Evolutionary conservation across 2,797 vertebrate genomes (phyloP), one percentile per base, ranked within the genome.

Genomic region (Morus bassanus): DNA sequence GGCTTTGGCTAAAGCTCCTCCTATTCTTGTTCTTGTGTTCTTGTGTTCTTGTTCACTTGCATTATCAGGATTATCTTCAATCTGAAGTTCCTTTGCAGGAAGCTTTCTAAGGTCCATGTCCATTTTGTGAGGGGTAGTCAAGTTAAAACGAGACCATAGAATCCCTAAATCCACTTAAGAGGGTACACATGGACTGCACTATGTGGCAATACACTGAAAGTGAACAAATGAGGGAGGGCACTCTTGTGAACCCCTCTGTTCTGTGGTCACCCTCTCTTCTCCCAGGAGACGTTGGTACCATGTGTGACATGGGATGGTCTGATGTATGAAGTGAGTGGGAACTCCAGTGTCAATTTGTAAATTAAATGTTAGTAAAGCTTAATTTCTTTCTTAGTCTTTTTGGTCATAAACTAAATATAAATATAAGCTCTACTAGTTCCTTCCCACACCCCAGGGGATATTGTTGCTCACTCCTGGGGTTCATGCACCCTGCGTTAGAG

Each of bases 401-500:
- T 51, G 10, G 4, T 37, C 53, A 43, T 28, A 65, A 79, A 84
- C 31, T 31, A 37, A 57, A 51, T 68, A 37, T 6, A 68, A 63
- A 53, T 35, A 5, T 9, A 82, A 56, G 8, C 54, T 69, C 19
- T 46, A 4, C 16, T 43, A 16, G 56, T 54, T 70, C 25, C 19
- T 79, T 4, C 19, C 19, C 18, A 46, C 3, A 41, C 11, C 3
- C 5, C 5, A 48, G 46, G n/a, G 30, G 9, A 51, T 83, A 41
- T 51, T 75, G 4, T 70, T 83, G 28, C 33, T 56, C 33, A 15
- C 9, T 30, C 5, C 12, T 31, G 18, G 13, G 3, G 2, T 89
- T 54, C 9, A 5, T 12, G 1, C 2, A 13, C 4, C 13, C 16
- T 2, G 1, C 3, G 1, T 28, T 56, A 41, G 13, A 65, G 18